Base-by-base conservation (phyloP, 1,140 invertebrate species). In the Metaphire vulgaris region DNA sequence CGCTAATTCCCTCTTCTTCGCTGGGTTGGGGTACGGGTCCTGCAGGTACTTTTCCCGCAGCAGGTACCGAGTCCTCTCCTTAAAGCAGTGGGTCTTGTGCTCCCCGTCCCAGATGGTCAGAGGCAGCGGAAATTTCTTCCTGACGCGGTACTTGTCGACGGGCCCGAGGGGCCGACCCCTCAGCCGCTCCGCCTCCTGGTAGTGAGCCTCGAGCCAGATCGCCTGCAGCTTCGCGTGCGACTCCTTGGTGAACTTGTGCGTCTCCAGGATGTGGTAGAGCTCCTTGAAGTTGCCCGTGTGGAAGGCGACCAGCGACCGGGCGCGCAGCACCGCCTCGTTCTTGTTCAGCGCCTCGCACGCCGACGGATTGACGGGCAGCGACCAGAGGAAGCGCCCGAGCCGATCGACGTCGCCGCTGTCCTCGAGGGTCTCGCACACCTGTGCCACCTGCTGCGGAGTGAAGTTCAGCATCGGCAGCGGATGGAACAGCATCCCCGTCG, bases 21-120 rank as follows among this genome's bases (percentile, higher is more conserved):
- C 96, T 29, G 97, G 97, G 87, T 99, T 99, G 31, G 97, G 97
- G 88, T 99, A 99, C 1, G 97, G 97, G 87, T 99, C 97, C 87
- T 99, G 95, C 2, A 98, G 90, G 85, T 98, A 98, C 95, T 96
- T 99, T 88, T 99, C 97, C 69, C 97, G 87, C 74, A 99, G 88
- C 74, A 99, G 89, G 81, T 93, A 94, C 76, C 98, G 87, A 78
- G 97, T 99, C 64, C 97, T 87, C 87, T 99, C 98, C 87, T 99
- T 99, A 87, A 99, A 99, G 86, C 98, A n/a, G n/a, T n/a, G n/a
- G n/a, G n/a, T n/a, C n/a, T n/a, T n/a, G n/a, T n/a, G n/a, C n/a
- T n/a, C n/a, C n/a, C 98, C 98, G 87, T 99, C 97, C 97, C 97
- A 99, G 79, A 99, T 99, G 0, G 97, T 99, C 69, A 95, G 88